Evolutionary conservation across 2,113 vertebrate species (phyloP), one percentile per base, ranked within the genome.

Genomic region (Chaenogobius annularis): DNA sequence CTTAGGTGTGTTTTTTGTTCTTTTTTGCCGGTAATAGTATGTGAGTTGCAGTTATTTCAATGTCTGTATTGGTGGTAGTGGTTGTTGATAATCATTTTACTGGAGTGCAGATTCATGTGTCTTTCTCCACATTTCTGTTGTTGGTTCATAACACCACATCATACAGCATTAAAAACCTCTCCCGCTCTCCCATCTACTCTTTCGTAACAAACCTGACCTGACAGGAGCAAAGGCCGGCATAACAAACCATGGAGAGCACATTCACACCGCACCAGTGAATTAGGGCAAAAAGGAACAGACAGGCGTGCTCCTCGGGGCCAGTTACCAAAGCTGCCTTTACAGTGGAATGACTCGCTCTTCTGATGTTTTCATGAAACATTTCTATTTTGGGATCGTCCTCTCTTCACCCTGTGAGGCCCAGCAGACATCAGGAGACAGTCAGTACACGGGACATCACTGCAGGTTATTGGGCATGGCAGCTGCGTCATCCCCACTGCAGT

Each of bases 211-310:
- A 91, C 79, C 64, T 80, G 81, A 81, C 70, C 76, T 82, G 90
- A 89, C 89, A 83, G 68, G 80, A 78, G 59, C 80, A 82, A 82
- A 73, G 72, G 83, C 81, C 75, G 75, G 23, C 72, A 84, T 73
- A 79, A 77, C 78, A 86, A 75, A 81, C 79, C 61, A 22, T 58
- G 77, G 74, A 78, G 65, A 83, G 85, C 73, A 78, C 84, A 80
- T 85, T 82, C 15, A 70, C 84, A 78, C 72, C 77, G 76, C 83
- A 78, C 77, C 76, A 88, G 74, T 85, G 87, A 91, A 90, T 85
- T 77, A 86, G 78, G 83, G 81, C 75, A 80, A 87, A 88, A 89
- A 74, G 76, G 75, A 88, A 85, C 86, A 87, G 90, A 90, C 88
- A 84, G 78, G 83, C 88, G 69, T 85, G 17, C 66, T 77, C 77